Evolutionary conservation across 1,140 invertebrate species (phyloP).

Genomic region (Drosophila parvula): DNA sequence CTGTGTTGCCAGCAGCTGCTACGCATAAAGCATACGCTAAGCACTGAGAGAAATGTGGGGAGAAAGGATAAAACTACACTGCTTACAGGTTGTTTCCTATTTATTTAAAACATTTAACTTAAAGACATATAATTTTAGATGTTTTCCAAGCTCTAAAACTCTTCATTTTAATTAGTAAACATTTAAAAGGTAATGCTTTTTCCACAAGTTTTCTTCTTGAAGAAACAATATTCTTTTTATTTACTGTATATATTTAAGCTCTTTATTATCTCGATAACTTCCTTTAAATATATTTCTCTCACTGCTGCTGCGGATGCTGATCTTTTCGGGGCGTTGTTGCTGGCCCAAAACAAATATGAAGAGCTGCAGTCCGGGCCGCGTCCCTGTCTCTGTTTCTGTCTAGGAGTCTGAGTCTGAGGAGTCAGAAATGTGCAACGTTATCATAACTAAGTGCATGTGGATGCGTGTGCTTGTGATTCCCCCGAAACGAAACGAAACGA

Average conservation of each 20-base stretch:
- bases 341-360: slow-evolving; percentile 75
- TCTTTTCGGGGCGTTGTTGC: slow-evolving; percentile 54
- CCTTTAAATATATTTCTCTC: slow-evolving; percentile 11
- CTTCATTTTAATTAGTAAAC: neutral
- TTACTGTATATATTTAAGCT: neutral
- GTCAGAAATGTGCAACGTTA: slow-evolving; percentile 78
- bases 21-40: slow-evolving; percentile 73
- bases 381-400: slow-evolving; percentile 19
- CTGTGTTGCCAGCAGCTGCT: slow-evolving; percentile 66
- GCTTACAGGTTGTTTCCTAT: too few relatives aligned
- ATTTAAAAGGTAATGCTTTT: too few relatives aligned
- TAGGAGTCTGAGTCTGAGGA: slow-evolving; percentile 36
- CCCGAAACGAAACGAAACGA: slow-evolving; percentile 54
- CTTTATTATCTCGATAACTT: neutral
- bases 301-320: slow-evolving; percentile 50
- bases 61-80: neutral
- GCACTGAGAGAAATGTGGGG: slow-evolving; percentile 18
- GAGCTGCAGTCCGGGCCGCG: slow-evolving; percentile 32
- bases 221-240: neutral
- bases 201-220: too few relatives aligned
- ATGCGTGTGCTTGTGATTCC: slow-evolving; percentile 72
- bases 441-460: slow-evolving; percentile 80
- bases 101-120: too few relatives aligned
- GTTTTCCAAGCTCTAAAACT: neutral
- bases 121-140: neutral